These are phyloP conservation scores for Callyntrura sp. DNA, from an alignment of 2,888 invertebrate genomes.

Conservation along the genomic window DNA sequence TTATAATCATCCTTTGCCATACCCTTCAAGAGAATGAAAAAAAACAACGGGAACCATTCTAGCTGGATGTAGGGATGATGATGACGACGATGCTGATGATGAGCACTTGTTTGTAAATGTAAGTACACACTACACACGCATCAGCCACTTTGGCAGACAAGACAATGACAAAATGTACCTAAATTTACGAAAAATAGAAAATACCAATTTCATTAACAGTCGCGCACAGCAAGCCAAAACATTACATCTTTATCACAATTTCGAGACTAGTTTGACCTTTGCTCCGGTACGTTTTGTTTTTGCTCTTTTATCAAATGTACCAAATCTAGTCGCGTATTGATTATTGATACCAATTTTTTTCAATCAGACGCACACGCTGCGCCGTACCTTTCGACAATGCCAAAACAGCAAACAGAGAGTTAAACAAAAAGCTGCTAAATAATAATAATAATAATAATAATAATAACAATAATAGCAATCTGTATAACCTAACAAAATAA, in stretches of 20 bases:
- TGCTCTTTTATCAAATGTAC: not conserved
- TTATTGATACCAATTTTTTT: constrained; percentile 42
- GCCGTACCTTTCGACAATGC: not conserved
- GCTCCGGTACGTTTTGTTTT: not conserved
- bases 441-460: too few relatives aligned
- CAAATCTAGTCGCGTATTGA: constrained; percentile 1
- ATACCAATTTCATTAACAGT: constrained; percentile 40
- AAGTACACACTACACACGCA: not conserved
- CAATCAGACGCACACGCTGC: constrained; percentile 1
- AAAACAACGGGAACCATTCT: constrained; percentile 46
- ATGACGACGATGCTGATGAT: too few relatives aligned
- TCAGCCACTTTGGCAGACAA: not conserved
- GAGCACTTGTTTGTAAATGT: not conserved
- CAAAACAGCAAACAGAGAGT: not conserved
- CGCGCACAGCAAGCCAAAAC: constrained; percentile 14
- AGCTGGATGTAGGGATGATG: not conserved
- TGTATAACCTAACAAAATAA: constrained; percentile 28
- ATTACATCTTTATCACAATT: constrained; percentile 31
- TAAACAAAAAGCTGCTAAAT: not conserved
- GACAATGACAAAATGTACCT: not conserved
- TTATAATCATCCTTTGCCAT: constrained; percentile 35
- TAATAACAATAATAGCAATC: constrained; percentile 21
- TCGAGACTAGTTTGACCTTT: constrained; percentile 48
- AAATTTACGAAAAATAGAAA: not conserved
- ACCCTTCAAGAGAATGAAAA: constrained; percentile 34